Base-by-base conservation (phyloP, 2,888 invertebrate genomes). In the Philonicus albiceps region DNA sequence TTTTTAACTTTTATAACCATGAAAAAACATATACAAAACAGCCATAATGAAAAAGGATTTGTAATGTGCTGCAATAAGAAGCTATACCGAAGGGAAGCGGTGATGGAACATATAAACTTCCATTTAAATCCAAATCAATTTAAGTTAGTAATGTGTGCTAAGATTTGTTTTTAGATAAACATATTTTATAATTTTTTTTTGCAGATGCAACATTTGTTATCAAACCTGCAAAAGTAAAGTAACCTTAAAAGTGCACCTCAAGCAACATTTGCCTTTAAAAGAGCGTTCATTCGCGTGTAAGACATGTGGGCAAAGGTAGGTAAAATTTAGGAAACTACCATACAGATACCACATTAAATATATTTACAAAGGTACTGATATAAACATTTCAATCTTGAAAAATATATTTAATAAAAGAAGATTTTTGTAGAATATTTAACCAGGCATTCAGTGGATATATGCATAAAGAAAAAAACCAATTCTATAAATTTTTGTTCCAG, bases 211-310 rank as follows among this genome's bases (percentile, higher is more conserved):
- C 31, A 31, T 86, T 13, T 87, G 87, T 55, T 22, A 85, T 16
- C 86, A 86, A 74, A 34, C 85, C 5, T 87, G 87, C 72, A 87
- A 86, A 85, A 87, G 86, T 40, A 87, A 87, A 86, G 55, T 87
- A 19, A 87, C 87, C 3, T 74, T 87, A 30, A 87, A 87, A 85
- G 40, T 85, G 6, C 87, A 87, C n/a, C 13, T 86, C 27, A 87
- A 87, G 30, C 87, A 87, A 53, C 87, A 87, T 73, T 85, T 87
- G 16, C 87, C 87, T 27, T 53, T 80, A 55, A 86, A 86, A 3
- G 83, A 86, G n/a, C 84, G 86, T 4, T 81, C 80, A 31, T 87
- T 87, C 80, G 37, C 53, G 5, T 87, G 87, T 43, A 37, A 85
- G 37, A 75, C 31, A 40, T 87, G 87, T 22, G 86, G 74, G 3